Evolutionary conservation across 2,797 vertebrate species (phyloP).

Genomic region (Rhadinocentrus ornatus): DNA sequence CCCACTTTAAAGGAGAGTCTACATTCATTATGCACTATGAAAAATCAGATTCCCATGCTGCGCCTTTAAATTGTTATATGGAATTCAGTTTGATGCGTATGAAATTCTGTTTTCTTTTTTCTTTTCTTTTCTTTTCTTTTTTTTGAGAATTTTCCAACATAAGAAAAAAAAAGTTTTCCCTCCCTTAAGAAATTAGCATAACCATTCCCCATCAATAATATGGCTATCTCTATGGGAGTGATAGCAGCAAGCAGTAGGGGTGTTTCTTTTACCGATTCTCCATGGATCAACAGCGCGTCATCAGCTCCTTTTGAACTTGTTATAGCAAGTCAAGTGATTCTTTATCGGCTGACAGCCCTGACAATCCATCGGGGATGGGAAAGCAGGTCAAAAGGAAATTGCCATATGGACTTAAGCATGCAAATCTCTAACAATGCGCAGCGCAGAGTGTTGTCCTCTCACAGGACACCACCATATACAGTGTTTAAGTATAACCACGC

Average conservation of each 20-base stretch:
- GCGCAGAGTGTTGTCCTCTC: conserved; percentile 72
- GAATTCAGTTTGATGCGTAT: conserved; percentile 90
- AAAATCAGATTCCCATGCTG: conserved; percentile 86
- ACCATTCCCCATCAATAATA: conserved; percentile 94
- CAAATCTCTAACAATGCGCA: conserved; percentile 88
- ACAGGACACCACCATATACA: conserved; percentile 54
- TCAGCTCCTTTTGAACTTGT: conserved; percentile 98
- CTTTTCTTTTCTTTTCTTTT: conserved; percentile 70
- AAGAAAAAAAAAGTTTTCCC: conserved; percentile 77
- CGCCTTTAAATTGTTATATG: conserved; percentile 86
- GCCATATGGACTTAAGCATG: conserved; percentile 96
- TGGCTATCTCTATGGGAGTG: conserved; percentile 95
- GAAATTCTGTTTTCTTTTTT: conserved; percentile 82
- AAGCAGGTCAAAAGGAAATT: conserved; percentile 98
- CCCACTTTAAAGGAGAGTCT: conserved; percentile 69
- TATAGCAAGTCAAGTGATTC: conserved; percentile 99
- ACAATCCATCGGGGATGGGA: conserved; percentile 94
- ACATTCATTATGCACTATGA: conserved; percentile 84
- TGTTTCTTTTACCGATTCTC: conserved; percentile 96
- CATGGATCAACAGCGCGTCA: conserved; percentile 95
- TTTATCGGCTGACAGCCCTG: conserved; percentile 96
- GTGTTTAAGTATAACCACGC: conserved; percentile 31
- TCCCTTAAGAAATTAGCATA: conserved; percentile 92
- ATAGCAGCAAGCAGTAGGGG: conserved; percentile 92
- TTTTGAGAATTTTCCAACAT: conserved; percentile 88